phyloP scores from a whole-genome alignment of 1,140 invertebrate species.

The Cydia pomonella region DNA sequence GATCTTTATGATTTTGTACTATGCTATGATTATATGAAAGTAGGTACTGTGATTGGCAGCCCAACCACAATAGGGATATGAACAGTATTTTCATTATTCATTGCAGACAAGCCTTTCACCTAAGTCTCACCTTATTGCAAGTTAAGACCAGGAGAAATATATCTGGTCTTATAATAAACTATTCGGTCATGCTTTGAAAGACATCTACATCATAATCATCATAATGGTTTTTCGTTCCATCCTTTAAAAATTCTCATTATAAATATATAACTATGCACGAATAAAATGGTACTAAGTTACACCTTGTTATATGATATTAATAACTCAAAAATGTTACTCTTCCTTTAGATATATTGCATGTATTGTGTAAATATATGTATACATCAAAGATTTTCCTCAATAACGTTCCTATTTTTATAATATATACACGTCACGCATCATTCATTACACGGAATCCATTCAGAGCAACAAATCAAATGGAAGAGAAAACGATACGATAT shows the following conservation, averaged over 20 bases:
- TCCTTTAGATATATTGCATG: no score
- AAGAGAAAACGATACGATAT: conserved; percentile 28
- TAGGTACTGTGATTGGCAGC: no score
- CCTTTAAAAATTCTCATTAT: background rate
- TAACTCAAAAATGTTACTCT: background rate
- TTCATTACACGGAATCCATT: conserved; percentile 30
- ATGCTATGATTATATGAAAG: no score
- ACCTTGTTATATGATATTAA: background rate
- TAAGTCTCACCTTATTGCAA: no score
- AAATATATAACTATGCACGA: background rate
- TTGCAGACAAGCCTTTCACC: no score
- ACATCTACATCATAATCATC: background rate
- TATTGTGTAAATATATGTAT: background rate
- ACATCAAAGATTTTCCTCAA: background rate
- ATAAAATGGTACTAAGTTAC: background rate
- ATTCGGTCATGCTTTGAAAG: no score
- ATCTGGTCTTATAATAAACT: no score
- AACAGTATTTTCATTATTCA: no score
- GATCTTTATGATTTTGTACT: no score
- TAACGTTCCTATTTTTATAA: background rate
- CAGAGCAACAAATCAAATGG: conserved; percentile 27
- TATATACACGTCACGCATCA: conserved; percentile 13
- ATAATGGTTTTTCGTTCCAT: background rate
- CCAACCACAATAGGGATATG: no score
- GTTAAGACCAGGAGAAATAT: no score